Evolutionary conservation across 2,888 invertebrate species (phyloP), one percentile per base, ranked within the genome.

Genomic region (Spatulosminthurus flaviceps): DNA sequence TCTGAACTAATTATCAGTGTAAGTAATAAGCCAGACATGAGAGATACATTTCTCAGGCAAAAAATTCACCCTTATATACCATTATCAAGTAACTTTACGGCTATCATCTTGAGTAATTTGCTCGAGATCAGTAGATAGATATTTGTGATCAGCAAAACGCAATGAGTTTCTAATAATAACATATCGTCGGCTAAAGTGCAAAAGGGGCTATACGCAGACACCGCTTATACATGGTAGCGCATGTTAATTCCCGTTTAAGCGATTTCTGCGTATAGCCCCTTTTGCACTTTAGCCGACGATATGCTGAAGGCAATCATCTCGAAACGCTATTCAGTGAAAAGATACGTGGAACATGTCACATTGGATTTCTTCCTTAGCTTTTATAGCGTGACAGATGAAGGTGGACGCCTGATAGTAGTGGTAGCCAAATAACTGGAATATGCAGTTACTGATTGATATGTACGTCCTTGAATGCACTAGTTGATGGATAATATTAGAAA

Each of bases 111-210:
- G 72, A 60, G 43, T 43, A 42, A 51, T 51, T 76, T 76, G 74
- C 70, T 81, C 81, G 81, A 80, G 81, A 81, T 81, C 77, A 43
- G 80, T 81, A 80, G 77, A 76, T 80, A 75, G 43, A 24, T 75
- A 78, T 78, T 70, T 78, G 77, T 72, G 77, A 75, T 72, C 72
- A 72, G 51, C 5, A 51, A 51, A 51, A 51, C 5, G 9, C 51
- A 51, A 51, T 51, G 51, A 51, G n/a, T 51, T 19, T n/a, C 51
- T 51, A 51, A 13, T 51, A 51, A 51, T 51, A 51, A 51, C n/a
- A 51, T 34, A n/a, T n/a, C 41, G n/a, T n/a, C n/a, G n/a, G n/a
- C n/a, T n/a, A n/a, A n/a, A n/a, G n/a, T n/a, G n/a, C n/a, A n/a
- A n/a, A n/a, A n/a, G n/a, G n/a, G n/a, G n/a, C n/a, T n/a, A n/a